Evolutionary conservation across 2,797 vertebrate genomes (phyloP).

Genomic region (Oryzias sinensis): DNA sequence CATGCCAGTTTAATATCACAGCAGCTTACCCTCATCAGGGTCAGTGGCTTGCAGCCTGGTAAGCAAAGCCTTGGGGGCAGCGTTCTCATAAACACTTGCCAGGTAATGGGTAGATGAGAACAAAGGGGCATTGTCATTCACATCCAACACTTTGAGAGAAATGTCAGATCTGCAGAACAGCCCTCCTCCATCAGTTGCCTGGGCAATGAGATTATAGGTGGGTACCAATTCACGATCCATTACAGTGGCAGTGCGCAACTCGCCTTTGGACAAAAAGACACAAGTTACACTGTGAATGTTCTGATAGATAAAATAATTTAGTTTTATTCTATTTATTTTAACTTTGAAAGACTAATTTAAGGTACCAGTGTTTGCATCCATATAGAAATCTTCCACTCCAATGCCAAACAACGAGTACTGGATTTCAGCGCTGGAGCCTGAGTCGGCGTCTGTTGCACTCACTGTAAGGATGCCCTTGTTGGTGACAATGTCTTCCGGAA

Average conservation of each 20-base stretch:
- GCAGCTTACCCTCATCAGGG: constrained; percentile 85
- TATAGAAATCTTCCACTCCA: constrained; percentile 93
- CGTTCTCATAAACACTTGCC: constrained; percentile 91
- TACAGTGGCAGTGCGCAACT: constrained; percentile 84
- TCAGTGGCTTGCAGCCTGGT: constrained; percentile 92
- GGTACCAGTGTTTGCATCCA: constrained; percentile 90
- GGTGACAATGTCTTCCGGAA: constrained; percentile 87
- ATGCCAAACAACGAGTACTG: constrained; percentile 89
- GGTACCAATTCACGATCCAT: constrained; percentile 88
- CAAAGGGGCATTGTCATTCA: constrained; percentile 92
- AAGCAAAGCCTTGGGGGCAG: constrained; percentile 85
- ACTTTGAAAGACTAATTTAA: background rate
- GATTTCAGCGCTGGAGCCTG: constrained; percentile 91
- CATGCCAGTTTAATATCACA: background rate
- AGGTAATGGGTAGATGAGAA: constrained; percentile 86
- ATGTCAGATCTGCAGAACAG: constrained; percentile 89
- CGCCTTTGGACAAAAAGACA: constrained; percentile 77
- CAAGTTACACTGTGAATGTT: background rate
- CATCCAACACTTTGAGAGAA: constrained; percentile 87
- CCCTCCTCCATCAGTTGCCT: constrained; percentile 92
- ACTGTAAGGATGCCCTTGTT: constrained; percentile 88
- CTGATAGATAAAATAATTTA: background rate
- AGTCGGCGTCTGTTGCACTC: constrained; percentile 89
- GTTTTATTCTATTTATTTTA: background rate
- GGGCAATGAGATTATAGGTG: constrained; percentile 84